A percentile compares a stretch with the other conserved stretches of the same genome.
Conservation (phyloP, 2,113 vertebrate species). For the Perca flavescens region DNA sequence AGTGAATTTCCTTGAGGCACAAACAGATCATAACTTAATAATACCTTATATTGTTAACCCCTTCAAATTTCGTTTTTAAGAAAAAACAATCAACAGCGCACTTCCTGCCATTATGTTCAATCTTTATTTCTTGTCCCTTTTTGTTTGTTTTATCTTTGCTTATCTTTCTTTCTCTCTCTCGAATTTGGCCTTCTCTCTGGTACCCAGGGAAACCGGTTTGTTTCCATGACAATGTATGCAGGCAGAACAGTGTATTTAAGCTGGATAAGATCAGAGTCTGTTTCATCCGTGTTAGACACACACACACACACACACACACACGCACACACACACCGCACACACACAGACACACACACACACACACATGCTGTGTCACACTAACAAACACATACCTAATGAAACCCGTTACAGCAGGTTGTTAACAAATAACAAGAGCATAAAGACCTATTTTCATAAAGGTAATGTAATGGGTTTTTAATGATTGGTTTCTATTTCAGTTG, state of each 20-base stretch:
- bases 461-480: constrained; percentile 72
- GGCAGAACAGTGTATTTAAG: constrained; percentile 80
- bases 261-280: constrained; percentile 81
- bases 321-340: constrained; percentile 12
- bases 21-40: constrained; percentile 32
- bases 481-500: constrained; percentile 73
- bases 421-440: constrained; percentile 63
- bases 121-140: constrained; percentile 51
- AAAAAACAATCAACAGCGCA: constrained; percentile 29
- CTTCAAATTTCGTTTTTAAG: constrained; percentile 34
- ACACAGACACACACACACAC: not conserved
- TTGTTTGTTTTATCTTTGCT: constrained; percentile 63
- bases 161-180: constrained; percentile 34
- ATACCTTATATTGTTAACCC: constrained; percentile 10
- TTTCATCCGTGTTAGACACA: constrained; percentile 73
- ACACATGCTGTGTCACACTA: not conserved
- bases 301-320: constrained; percentile 22
- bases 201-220: constrained; percentile 82
- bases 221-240: constrained; percentile 85
- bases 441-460: constrained; percentile 64
- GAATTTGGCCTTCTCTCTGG: constrained; percentile 74
- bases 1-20: constrained; percentile 18
- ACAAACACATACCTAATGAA: constrained; percentile 34
- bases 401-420: constrained; percentile 56
- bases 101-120: constrained; percentile 40